These are phyloP conservation scores for Eucidaris tribuloides DNA, from an alignment of 35 echinoderm and acorn worm genomes.

Conservation along the genomic window DNA sequence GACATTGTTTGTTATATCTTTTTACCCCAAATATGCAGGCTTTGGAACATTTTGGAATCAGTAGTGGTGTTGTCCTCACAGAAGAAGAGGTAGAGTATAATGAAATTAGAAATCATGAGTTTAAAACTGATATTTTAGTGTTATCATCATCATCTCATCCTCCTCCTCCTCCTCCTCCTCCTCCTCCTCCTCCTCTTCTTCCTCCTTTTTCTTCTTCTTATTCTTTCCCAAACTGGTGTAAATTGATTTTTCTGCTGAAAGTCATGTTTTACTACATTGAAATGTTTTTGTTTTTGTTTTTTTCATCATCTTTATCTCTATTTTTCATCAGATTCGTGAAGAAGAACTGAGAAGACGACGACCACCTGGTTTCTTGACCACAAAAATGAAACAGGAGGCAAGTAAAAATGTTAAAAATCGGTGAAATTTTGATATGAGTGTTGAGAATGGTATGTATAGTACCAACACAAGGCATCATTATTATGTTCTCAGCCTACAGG, in stretches of 20 bases:
- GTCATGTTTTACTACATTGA: background rate
- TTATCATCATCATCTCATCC: background rate
- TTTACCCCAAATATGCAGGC: slow-evolving; percentile 5
- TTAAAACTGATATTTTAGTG: background rate
- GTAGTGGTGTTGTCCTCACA: slow-evolving; percentile 29
- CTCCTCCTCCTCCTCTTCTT: background rate
- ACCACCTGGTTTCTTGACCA: slow-evolving; percentile 87
- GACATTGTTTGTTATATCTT: too few relatives aligned
- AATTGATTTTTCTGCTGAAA: too few relatives aligned
- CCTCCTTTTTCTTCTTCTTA: background rate
- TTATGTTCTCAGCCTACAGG: background rate
- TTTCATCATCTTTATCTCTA: background rate
- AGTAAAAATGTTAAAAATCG: background rate
- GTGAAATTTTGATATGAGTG: background rate
- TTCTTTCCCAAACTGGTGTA: background rate
- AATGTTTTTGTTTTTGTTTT: background rate
- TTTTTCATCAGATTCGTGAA: slow-evolving; percentile 50
- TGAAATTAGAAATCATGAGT: background rate
- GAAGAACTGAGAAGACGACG: slow-evolving; percentile 68
- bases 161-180: background rate
- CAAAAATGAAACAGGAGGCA: slow-evolving; percentile 72
- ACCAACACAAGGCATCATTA: background rate
- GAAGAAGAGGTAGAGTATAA: slow-evolving; percentile 29
- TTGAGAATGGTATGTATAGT: background rate
- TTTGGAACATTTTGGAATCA: slow-evolving; percentile 47